Percentiles rank a stretch among this genome's conserved stretches.
Conservation (phyloP, 2,888 invertebrate species). For the Altica lythri region DNA sequence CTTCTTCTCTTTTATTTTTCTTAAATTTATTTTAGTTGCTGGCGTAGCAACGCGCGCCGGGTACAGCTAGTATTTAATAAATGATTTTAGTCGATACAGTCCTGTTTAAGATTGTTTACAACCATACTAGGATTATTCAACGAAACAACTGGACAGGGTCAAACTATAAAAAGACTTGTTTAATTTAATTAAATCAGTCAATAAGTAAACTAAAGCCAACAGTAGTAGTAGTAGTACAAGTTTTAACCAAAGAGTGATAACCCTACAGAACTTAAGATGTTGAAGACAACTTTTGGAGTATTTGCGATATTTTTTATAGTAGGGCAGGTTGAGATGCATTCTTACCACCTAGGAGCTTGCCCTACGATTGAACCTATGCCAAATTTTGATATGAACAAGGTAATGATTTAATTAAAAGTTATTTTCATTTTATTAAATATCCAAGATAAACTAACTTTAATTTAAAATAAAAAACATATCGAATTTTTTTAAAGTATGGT, state of each 20-base stretch:
- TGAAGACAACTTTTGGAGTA: slow-evolving; percentile 10
- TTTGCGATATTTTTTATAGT: slow-evolving; percentile 28
- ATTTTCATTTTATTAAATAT: background rate
- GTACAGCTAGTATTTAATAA: no score
- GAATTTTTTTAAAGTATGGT: no score
- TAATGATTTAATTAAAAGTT: no score
- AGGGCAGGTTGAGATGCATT: slow-evolving; percentile 57
- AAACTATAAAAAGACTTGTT: slow-evolving; percentile 22
- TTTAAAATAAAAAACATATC: background rate
- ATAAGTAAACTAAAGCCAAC: slow-evolving; percentile 7
- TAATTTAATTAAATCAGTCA: slow-evolving; percentile 23
- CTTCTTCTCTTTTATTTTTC: no score
- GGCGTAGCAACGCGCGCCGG: no score
- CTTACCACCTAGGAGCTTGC: slow-evolving; percentile 76
- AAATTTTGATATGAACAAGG: slow-evolving; percentile 76
- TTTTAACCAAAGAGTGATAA: no score
- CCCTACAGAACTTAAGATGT: slow-evolving; percentile 10
- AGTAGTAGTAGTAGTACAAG: background rate
- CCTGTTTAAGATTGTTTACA: no score
- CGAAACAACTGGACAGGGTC: slow-evolving; percentile 19
- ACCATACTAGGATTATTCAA: slow-evolving; percentile 8
- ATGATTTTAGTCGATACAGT: no score
- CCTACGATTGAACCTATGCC: slow-evolving; percentile 74
- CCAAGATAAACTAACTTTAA: background rate
- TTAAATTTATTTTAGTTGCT: no score